Base-by-base conservation (phyloP, 2,113 vertebrate genomes). In the Helogale parvula region DNA sequence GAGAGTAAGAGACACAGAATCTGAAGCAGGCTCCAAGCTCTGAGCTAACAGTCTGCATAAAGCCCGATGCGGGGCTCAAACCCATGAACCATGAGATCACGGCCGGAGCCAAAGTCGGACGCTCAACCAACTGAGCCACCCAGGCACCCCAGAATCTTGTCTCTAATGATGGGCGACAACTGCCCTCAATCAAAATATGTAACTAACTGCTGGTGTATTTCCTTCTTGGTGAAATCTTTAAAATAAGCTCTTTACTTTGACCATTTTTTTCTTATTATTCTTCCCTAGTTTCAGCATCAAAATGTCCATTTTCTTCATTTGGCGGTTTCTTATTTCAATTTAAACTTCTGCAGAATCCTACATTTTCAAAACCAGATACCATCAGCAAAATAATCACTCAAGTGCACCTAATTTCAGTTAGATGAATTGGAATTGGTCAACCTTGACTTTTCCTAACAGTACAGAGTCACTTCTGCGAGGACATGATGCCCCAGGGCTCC, bases 401-500 rank as follows among this genome's bases (percentile, higher is more conserved):
- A 9, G 69, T 17, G 65, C 14, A 57, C 81, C 93, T 93, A 96
- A 96, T 93, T 92, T 91, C 77, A 66, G 33, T 77, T 23, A 65
- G 77, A 84, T 38, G 66, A 45, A 65, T 82, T 69, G 68, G 88
- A 72, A 52, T 8, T 84, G 65, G 65, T 52, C 66, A 83, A 5
- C 54, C 89, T 60, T 76, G 68, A 79, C 50, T 47, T 77, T 74
- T 85, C 87, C 92, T 54, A 77, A 93, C 41, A 68, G 15, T 52
- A 85, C 5, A 83, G 52, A 76, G 71, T 74, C 19, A 77, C 79
- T 91, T 80, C 84, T 85, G 41, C 77, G 90, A 94, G 96, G 90
- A 63, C 65, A 87, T 45, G 90, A 88, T 21, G 52, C 71, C 88
- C 83, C n/a, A n/a, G 69, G 93, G 84, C 80, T 97, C 85, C 63